phyloP scores from a whole-genome alignment of 2,888 invertebrate species.

The Heliconius cydno region DNA sequence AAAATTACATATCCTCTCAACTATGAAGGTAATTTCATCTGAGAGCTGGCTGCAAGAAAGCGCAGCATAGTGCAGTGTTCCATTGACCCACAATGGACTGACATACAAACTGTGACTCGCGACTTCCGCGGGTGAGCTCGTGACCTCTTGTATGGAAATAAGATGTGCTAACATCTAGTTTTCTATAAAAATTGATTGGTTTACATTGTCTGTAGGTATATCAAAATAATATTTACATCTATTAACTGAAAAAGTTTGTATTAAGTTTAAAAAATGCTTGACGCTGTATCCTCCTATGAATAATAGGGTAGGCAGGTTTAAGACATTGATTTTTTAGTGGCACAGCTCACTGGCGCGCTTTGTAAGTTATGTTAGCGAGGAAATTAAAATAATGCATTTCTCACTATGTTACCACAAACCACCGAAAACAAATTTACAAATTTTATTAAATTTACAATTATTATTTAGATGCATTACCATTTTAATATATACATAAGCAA shows the following conservation, averaged over 20 bases:
- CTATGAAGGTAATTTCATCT: conserved; percentile 43
- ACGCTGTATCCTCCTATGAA: background rate
- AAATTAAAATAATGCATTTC: too few species aligned
- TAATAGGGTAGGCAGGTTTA: background rate
- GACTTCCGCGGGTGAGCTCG: conserved; percentile 43
- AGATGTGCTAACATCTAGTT: conserved; percentile 2
- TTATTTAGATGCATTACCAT: too few species aligned
- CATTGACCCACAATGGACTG: conserved; percentile 70
- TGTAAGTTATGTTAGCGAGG: too few species aligned
- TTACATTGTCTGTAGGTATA: background rate
- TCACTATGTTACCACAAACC: too few species aligned
- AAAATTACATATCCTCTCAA: conserved; percentile 38
- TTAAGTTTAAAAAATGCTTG: too few species aligned
- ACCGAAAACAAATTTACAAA: too few species aligned
- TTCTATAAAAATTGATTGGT: background rate
- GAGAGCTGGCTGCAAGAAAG: conserved; percentile 69
- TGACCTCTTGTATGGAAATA: conserved; percentile 36
- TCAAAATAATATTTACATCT: background rate
- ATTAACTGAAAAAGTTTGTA: too few species aligned
- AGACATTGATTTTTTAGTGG: too few species aligned
- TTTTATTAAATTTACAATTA: too few species aligned
- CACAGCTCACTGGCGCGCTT: too few species aligned
- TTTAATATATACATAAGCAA: too few species aligned
- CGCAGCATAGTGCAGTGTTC: conserved; percentile 65
- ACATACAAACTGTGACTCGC: conserved; percentile 63